A percentile compares a stretch with the other conserved stretches of the same genome.
These are phyloP conservation scores for Manduca sexta DNA, from an alignment of 1,140 invertebrate genomes.

Conservation along the genomic window DNA sequence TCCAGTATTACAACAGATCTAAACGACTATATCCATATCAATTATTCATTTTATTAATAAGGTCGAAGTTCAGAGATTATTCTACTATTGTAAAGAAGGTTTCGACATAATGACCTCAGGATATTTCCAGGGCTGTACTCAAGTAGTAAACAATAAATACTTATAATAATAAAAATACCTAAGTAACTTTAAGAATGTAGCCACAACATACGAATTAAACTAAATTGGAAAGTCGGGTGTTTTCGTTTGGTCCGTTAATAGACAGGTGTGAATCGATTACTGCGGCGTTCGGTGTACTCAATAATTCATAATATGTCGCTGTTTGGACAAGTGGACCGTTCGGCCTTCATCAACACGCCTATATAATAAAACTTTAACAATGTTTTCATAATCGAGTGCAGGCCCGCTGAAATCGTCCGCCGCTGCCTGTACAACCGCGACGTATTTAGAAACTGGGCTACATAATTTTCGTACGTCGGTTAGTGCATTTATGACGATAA, in stretches of 20 bases:
- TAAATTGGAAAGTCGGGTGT: slow-evolving; percentile 3
- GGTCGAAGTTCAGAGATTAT: too few relatives aligned
- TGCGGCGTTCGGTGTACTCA: slow-evolving; percentile 40
- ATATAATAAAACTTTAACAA: slow-evolving; percentile 69
- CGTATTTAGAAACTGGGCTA: slow-evolving; percentile 55
- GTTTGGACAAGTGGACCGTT: slow-evolving; percentile 65
- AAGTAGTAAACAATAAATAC: too few relatives aligned
- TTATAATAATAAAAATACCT: too few relatives aligned
- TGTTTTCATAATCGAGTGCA: slow-evolving; percentile 64
- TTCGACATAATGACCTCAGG: too few relatives aligned
- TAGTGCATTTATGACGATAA: slow-evolving; percentile 4
- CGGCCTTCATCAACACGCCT: slow-evolving; percentile 63
- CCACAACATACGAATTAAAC: background rate
- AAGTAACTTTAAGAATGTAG: too few relatives aligned
- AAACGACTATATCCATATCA: too few relatives aligned
- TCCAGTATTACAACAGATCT: too few relatives aligned
- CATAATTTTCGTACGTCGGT: slow-evolving; percentile 17
- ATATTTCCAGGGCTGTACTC: too few relatives aligned
- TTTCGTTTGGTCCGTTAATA: slow-evolving; percentile 17
- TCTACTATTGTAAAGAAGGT: too few relatives aligned
- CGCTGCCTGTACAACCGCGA: slow-evolving; percentile 22
- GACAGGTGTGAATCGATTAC: slow-evolving; percentile 68
- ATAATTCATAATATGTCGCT: slow-evolving; percentile 63
- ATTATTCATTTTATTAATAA: too few relatives aligned
- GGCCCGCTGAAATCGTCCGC: slow-evolving; percentile 34